Conservation (phyloP, 2,113 vertebrate species). For the Entelurus aequoreus region DNA sequence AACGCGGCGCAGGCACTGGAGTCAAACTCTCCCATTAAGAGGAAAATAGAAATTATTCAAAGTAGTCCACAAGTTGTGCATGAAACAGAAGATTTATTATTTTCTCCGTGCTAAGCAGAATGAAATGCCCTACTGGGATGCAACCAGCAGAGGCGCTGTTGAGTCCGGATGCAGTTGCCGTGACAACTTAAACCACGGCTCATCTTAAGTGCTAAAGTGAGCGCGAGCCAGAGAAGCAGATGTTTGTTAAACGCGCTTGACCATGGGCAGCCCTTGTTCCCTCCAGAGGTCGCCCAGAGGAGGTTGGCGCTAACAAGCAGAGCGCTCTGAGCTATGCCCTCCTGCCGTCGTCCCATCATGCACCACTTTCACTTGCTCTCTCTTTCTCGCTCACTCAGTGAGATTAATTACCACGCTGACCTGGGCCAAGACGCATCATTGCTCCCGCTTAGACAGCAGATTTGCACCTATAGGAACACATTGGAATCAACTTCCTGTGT, state of each 20-base stretch:
- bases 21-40: slow-evolving; percentile 25
- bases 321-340: slow-evolving; percentile 51
- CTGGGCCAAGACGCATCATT: slow-evolving; percentile 30
- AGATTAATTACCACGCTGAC: slow-evolving; percentile 55
- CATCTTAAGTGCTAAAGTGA: background rate
- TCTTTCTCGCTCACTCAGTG: slow-evolving; percentile 36
- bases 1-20: background rate
- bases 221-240: slow-evolving; percentile 6
- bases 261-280: slow-evolving; percentile 42
- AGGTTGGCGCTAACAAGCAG: slow-evolving; percentile 56
- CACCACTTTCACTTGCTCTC: slow-evolving; percentile 30
- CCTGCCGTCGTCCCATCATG: slow-evolving; percentile 56
- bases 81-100: background rate
- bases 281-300: slow-evolving; percentile 54
- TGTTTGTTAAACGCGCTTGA: slow-evolving; percentile 53
- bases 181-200: background rate
- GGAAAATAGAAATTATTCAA: slow-evolving; percentile 16
- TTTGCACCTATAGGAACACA: slow-evolving; percentile 3
- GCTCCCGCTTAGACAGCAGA: slow-evolving; percentile 2
- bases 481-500: slow-evolving; percentile 21
- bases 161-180: background rate
- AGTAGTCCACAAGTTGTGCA: background rate
- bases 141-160: too few relatives aligned
- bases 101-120: too few relatives aligned
- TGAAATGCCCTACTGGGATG: too few relatives aligned